Evolutionary conservation across 2,113 vertebrate species (phyloP).

Genomic region (Chloropsis hardwickii): DNA sequence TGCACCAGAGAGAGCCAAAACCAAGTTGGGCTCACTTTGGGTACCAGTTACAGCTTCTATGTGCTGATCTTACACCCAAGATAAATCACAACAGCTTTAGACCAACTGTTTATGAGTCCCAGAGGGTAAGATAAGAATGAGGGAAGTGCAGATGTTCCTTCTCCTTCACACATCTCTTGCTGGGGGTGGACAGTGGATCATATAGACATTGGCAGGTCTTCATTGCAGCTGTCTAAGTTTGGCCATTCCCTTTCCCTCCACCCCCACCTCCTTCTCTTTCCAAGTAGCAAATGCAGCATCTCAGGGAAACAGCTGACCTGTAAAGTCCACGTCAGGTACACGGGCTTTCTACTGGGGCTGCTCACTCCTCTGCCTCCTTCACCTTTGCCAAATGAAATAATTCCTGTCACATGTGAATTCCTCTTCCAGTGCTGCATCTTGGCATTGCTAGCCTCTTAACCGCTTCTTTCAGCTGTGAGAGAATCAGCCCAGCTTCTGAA

Average conservation of each 20-base stretch:
- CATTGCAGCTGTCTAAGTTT: slow-evolving; percentile 24
- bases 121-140: neutral
- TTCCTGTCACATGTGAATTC: slow-evolving; percentile 11
- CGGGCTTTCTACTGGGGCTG: neutral
- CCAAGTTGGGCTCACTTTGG: neutral
- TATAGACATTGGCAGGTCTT: slow-evolving; percentile 39
- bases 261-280: neutral
- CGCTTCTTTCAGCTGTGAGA: neutral
- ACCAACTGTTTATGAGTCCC: neutral
- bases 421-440: neutral
- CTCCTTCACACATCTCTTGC: slow-evolving; percentile 12
- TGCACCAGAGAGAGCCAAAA: neutral
- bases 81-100: neutral
- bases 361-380: neutral
- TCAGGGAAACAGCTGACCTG: slow-evolving; percentile 27
- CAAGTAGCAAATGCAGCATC: slow-evolving; percentile 29
- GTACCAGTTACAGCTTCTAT: neutral
- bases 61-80: neutral
- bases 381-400: slow-evolving; percentile 21
- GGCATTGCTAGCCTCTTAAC: neutral
- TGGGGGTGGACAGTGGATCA: slow-evolving; percentile 7
- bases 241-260: neutral
- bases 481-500: slow-evolving; percentile 24
- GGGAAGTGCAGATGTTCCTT: slow-evolving; percentile 42
- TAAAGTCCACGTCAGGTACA: neutral